phyloP scores from a whole-genome alignment of 2,888 invertebrate species.

The Aphidius colemani region DNA sequence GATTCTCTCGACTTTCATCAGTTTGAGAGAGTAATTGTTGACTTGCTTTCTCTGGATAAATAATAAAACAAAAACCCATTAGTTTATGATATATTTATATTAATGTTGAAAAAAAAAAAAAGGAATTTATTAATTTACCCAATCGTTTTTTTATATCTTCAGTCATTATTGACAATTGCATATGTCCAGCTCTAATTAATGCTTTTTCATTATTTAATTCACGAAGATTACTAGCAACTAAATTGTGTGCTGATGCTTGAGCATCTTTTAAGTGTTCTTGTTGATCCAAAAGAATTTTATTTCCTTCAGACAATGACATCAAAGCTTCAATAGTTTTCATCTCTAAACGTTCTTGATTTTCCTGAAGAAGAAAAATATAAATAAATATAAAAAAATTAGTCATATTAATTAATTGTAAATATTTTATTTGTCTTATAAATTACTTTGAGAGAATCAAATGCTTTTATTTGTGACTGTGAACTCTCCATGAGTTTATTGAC shows the following conservation, averaged over 20 bases:
- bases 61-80: not conserved
- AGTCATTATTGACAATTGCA: conserved; percentile 63
- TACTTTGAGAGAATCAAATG: conserved; percentile 61
- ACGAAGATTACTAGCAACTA: conserved; percentile 64
- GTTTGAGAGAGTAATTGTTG: conserved; percentile 62
- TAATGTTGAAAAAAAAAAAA: not conserved
- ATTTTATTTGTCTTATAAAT: conserved; percentile 14
- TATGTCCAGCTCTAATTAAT: conserved; percentile 66
- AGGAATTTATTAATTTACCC: conserved; percentile 48
- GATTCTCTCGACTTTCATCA: conserved; percentile 61
- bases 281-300: conserved; percentile 61
- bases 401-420: not conserved
- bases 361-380: conserved; percentile 38
- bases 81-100: too few species aligned
- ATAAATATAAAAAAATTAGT: not conserved
- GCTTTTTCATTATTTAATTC: conserved; percentile 66
- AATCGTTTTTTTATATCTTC: conserved; percentile 64
- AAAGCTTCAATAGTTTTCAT: conserved; percentile 59
- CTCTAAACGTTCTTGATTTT: conserved; percentile 61
- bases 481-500: conserved; percentile 68
- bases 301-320: conserved; percentile 59
- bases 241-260: conserved; percentile 61
- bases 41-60: conserved; percentile 60
- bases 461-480: conserved; percentile 61
- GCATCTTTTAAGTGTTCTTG: conserved; percentile 63